phyloP scores from a whole-genome alignment of 2,888 invertebrate genomes.

The Trachelus iudaicus region DNA sequence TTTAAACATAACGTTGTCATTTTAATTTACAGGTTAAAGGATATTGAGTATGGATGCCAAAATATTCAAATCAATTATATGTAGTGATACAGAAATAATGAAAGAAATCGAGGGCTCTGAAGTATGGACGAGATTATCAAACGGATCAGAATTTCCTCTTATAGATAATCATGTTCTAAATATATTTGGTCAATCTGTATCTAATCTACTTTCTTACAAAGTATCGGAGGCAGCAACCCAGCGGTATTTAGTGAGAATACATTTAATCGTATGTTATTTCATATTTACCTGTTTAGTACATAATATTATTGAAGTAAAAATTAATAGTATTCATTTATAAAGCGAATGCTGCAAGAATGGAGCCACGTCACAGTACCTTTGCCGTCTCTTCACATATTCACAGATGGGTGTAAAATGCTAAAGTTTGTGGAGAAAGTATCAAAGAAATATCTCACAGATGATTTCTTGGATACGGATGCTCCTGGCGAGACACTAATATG shows the following conservation, averaged over 20 bases:
- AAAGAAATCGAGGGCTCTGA: slow-evolving; percentile 29
- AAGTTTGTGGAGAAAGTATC: slow-evolving; percentile 38
- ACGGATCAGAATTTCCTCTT: slow-evolving; percentile 35
- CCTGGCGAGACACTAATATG: slow-evolving; percentile 33
- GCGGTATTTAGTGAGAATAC: slow-evolving; percentile 49
- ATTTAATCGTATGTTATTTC: slow-evolving; percentile 43
- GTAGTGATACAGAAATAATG: slow-evolving; percentile 34
- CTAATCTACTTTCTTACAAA: slow-evolving; percentile 46
- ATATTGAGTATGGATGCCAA: slow-evolving; percentile 41
- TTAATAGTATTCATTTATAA: background rate
- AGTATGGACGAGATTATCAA: slow-evolving; percentile 26
- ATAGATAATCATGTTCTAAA: slow-evolving; percentile 33
- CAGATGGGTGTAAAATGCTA: slow-evolving; percentile 31
- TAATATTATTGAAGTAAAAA: background rate
- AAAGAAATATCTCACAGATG: slow-evolving; percentile 40
- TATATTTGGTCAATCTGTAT: slow-evolving; percentile 41
- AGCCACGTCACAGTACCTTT: slow-evolving; percentile 34
- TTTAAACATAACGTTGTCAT: too few species aligned
- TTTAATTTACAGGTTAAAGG: too few species aligned
- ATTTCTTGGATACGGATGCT: slow-evolving; percentile 29
- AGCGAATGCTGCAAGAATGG: slow-evolving; percentile 53
- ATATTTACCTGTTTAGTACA: background rate
- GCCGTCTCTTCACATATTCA: slow-evolving; percentile 32
- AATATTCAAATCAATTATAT: slow-evolving; percentile 42
- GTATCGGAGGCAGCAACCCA: slow-evolving; percentile 53